These are phyloP conservation scores for Brachionus calyciflorus DNA, from an alignment of 1,140 invertebrate species.

Conservation along the genomic window DNA sequence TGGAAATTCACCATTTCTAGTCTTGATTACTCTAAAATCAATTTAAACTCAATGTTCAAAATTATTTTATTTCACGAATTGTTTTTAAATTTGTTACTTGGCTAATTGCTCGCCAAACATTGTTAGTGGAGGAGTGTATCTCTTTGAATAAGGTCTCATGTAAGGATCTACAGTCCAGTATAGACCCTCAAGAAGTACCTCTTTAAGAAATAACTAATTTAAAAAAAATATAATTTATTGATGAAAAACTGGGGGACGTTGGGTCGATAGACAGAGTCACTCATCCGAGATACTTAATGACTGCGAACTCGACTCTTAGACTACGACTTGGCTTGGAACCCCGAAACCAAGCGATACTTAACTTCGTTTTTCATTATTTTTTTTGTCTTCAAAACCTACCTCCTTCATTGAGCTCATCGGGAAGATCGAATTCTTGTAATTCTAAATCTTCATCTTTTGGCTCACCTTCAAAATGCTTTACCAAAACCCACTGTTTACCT, in stretches of 20 bases:
- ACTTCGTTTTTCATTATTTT: no score
- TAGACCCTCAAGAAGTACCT: constrained; percentile 62
- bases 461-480: constrained; percentile 67
- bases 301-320: no score
- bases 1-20: constrained; percentile 66
- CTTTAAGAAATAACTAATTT: not conserved
- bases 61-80: not conserved
- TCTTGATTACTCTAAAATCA: constrained; percentile 61
- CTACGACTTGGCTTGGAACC: no score
- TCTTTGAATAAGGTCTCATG: constrained; percentile 61
- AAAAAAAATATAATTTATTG: not conserved
- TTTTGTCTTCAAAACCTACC: constrained; percentile 1
- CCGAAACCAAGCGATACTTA: no score
- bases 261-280: no score
- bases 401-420: constrained; percentile 22
- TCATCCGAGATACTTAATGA: no score
- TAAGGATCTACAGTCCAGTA: constrained; percentile 72
- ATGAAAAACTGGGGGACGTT: no score
- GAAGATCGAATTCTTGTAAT: constrained; percentile 67
- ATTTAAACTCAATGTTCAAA: no score
- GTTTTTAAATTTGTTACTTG: constrained; percentile 18
- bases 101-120: constrained; percentile 47
- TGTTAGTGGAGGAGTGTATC: constrained; percentile 44
- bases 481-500: constrained; percentile 66
- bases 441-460: constrained; percentile 67